Evolutionary conservation across 2,888 invertebrate genomes (phyloP).

Genomic region (Phanerotoma sp.): DNA sequence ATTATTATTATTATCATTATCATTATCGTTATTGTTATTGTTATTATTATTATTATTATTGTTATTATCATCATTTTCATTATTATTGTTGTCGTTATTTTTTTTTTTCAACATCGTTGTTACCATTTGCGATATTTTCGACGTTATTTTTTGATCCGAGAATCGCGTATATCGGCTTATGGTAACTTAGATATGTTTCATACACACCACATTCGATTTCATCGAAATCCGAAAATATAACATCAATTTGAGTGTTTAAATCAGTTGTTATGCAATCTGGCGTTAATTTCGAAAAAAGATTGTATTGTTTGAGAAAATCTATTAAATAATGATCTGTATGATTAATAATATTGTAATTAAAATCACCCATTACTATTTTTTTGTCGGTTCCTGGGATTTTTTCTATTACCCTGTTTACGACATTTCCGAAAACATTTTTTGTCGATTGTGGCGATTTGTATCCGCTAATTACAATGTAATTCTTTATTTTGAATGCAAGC

Average conservation of each 20-base stretch:
- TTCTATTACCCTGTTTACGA: background rate
- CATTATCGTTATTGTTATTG: background rate
- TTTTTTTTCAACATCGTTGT: no score
- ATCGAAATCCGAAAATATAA: constrained; percentile 6
- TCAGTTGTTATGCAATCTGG: constrained; percentile 5
- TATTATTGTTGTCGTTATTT: background rate
- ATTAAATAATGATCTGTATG: background rate
- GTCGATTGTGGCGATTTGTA: constrained; percentile 17
- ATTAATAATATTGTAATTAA: constrained; percentile 10
- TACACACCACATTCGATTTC: constrained; percentile 4
- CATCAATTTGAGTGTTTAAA: constrained; percentile 18
- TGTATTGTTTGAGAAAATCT: background rate
- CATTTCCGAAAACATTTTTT: background rate
- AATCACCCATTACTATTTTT: constrained; percentile 8
- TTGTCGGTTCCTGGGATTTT: background rate
- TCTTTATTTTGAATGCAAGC: background rate
- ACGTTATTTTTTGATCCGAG: no score
- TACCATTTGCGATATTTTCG: no score
- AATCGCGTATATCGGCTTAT: constrained; percentile 7
- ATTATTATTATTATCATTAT: background rate
- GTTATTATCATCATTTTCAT: background rate
- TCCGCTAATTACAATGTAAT: constrained; percentile 12
- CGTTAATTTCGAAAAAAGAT: constrained; percentile 1
- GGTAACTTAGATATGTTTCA: constrained; percentile 10
- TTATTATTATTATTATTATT: background rate